These are phyloP conservation scores for Horisme vitalbata DNA, from an alignment of 2,888 invertebrate species.

Conservation along the genomic window DNA sequence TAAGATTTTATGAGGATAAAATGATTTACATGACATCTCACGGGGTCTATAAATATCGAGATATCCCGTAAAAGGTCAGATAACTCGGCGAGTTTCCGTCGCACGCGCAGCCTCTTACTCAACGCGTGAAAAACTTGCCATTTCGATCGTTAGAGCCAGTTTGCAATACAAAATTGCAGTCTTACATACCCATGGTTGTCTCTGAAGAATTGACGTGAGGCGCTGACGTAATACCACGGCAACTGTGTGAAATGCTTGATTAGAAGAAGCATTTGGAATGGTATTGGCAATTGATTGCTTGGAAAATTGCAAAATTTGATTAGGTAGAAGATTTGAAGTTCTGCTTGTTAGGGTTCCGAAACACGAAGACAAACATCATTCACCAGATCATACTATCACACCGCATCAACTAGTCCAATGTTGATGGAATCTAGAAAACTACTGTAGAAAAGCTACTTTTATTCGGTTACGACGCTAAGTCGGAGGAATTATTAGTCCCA, in stretches of 20 bases:
- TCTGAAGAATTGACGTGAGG: constrained; percentile 31
- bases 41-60: constrained; percentile 21
- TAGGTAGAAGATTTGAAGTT: no score
- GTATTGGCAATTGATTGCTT: constrained; percentile 32
- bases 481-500: no score
- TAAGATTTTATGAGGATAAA: background rate
- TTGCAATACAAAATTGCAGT: constrained; percentile 42
- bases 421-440: no score
- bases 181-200: constrained; percentile 33
- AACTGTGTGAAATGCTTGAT: constrained; percentile 27
- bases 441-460: no score
- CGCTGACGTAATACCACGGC: constrained; percentile 30
- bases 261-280: constrained; percentile 25
- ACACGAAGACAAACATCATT: no score
- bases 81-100: constrained; percentile 50
- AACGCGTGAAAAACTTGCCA: constrained; percentile 59
- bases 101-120: constrained; percentile 46
- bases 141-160: constrained; percentile 42
- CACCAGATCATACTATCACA: no score
- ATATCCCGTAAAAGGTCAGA: constrained; percentile 52
- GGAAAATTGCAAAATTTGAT: constrained; percentile 21
- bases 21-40: constrained; percentile 1
- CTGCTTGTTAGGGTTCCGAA: no score
- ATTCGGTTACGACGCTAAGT: no score
- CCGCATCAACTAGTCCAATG: no score